Evolutionary conservation across 2,888 invertebrate species (phyloP), one percentile per base, ranked within the genome.

Genomic region (Drosophila birchii): DNA sequence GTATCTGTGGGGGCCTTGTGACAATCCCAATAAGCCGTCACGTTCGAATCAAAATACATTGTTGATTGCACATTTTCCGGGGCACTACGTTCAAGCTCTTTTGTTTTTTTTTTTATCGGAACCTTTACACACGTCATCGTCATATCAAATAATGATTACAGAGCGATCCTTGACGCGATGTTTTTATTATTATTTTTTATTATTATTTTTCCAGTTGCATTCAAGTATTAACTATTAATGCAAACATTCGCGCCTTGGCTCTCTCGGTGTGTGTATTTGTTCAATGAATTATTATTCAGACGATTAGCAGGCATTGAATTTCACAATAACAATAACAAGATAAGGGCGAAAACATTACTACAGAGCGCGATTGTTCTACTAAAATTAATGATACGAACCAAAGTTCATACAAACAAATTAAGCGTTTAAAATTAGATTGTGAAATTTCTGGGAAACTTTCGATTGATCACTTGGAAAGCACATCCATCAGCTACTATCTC

Each of bases 291-390:
- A 72, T 72, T 63, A 63, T 72, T 72, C 45, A 73, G 44, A 26
- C 60, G 70, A 70, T 59, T 49, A 60, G 54, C 54, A 55, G 71
- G 73, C 56, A 72, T 73, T 72, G 74, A 72, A 72, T 72, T 72
- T 72, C 72, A 57, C 73, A 72, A 72, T 72, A 71, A 71, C 71
- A 71, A 71, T 72, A 72, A 73, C 71, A 72, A 72, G 71, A 72
- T 72, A 72, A 72, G 71, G 39, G 56, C 58, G 36, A 38, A 20
- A 38, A 20, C 45, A 54, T 39, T 54, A 45, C 66, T 39, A 34
- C 20, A 34, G 34, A 66, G 20, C 38, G 53, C 53, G 67, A 66
- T 66, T 67, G 66, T 54, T 67, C 57, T 57, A 69, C 69, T 69
- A 51, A 68, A 69, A 38, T 44, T 68, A 68, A 69, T 57, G 68